These are phyloP conservation scores for Caenorhabditis tropicalis DNA, from an alignment of 1,140 invertebrate genomes.

Conservation along the genomic window DNA sequence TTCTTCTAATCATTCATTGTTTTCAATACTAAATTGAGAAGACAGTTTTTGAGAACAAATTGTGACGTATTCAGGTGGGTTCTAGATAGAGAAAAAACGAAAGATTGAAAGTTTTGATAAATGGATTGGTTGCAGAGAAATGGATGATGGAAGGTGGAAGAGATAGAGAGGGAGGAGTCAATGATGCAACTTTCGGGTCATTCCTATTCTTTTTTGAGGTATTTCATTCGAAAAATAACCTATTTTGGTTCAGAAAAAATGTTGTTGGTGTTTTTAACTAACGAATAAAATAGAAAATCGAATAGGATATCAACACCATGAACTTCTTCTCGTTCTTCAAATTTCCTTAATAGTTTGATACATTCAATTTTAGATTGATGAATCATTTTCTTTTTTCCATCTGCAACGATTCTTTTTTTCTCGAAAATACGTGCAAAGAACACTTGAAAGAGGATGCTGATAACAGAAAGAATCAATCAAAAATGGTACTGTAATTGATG, in stretches of 20 bases:
- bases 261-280: no score
- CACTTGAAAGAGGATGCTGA: conserved; percentile 4
- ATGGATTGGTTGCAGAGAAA: not conserved
- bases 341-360: no score
- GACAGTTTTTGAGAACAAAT: not conserved
- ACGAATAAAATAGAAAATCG: no score
- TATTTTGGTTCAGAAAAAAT: no score
- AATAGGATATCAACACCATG: no score
- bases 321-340: no score
- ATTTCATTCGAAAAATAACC: no score
- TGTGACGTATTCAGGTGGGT: not conserved
- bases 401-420: not conserved
- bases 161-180: not conserved
- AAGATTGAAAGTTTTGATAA: not conserved
- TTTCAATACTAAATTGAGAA: not conserved
- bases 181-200: not conserved
- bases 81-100: not conserved
- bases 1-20: not conserved
- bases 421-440: not conserved
- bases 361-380: no score
- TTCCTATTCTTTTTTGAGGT: no score
- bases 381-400: not conserved
- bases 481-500: not conserved
- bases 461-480: conserved; percentile 14
- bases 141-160: no score